phyloP scores from a whole-genome alignment of 2,797 vertebrate species.

The Spea hammondii region DNA sequence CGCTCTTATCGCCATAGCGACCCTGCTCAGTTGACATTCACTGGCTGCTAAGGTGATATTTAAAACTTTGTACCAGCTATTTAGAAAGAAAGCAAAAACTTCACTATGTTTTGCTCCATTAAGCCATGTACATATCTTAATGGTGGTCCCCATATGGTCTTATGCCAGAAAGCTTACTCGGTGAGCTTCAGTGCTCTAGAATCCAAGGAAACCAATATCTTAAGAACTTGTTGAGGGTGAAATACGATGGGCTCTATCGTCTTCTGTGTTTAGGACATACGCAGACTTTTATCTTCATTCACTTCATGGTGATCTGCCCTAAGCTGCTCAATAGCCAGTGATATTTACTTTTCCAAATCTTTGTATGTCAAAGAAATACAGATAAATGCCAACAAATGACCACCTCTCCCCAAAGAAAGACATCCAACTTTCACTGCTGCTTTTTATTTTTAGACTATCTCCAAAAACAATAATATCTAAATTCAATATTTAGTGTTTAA shows the following conservation, averaged over 20 bases:
- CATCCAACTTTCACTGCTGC: conserved; percentile 19
- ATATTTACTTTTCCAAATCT: conserved; percentile 42
- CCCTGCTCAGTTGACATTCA: no score
- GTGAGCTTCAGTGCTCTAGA: not conserved
- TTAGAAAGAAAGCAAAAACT: no score
- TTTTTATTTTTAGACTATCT: not conserved
- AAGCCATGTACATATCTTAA: not conserved
- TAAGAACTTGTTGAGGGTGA: no score
- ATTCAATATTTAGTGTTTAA: not conserved
- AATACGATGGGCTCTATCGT: no score
- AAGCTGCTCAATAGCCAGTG: conserved; percentile 24
- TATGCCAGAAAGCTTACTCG: not conserved
- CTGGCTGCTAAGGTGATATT: no score
- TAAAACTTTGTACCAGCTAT: no score
- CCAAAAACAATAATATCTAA: not conserved
- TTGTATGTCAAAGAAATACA: conserved; percentile 31
- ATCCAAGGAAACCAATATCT: conserved; percentile 13
- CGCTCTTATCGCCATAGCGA: no score
- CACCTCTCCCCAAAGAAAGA: conserved; percentile 10
- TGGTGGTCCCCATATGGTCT: not conserved
- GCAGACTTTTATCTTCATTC: conserved; percentile 30
- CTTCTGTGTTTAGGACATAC: conserved; percentile 23
- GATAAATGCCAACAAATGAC: conserved; percentile 28
- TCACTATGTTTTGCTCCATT: no score
- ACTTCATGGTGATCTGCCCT: conserved; percentile 33